Evolutionary conservation across 2,113 vertebrate genomes (phyloP).

Genomic region (Meleagris gallopavo): DNA sequence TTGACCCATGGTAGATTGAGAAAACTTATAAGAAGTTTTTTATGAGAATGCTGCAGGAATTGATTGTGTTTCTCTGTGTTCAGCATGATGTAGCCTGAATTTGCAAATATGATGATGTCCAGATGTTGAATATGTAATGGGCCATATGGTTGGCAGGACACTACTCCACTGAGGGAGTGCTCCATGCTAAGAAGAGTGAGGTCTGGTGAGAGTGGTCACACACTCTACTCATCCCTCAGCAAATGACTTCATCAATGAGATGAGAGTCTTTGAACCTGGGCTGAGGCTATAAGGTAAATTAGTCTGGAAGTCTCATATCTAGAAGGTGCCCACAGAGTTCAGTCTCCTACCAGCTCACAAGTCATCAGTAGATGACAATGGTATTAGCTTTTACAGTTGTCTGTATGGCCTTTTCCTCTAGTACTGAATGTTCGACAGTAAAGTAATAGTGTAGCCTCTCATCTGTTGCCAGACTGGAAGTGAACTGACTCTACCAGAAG

Average conservation of each 20-base stretch:
- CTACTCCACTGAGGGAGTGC: background rate
- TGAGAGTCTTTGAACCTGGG: background rate
- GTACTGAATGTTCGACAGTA: background rate
- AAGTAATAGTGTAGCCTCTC: background rate
- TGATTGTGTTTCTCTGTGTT: background rate
- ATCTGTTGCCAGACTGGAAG: background rate
- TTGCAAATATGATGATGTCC: background rate
- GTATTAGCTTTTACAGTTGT: background rate
- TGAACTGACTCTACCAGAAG: background rate
- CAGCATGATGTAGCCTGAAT: background rate
- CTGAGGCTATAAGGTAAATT: background rate
- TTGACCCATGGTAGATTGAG: background rate
- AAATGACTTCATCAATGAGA: background rate
- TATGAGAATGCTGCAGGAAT: fast-evolving
- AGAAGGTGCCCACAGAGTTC: background rate
- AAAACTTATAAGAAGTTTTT: background rate
- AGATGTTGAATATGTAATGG: background rate
- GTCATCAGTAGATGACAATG: background rate
- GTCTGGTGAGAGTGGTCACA: background rate
- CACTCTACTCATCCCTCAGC: background rate
- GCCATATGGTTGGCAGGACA: background rate
- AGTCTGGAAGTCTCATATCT: background rate
- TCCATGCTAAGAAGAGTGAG: background rate
- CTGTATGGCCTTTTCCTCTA: background rate
- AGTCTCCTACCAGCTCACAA: background rate